Evolutionary conservation across 2,888 invertebrate genomes (phyloP).

Genomic region (Crossocerus cetratus): DNA sequence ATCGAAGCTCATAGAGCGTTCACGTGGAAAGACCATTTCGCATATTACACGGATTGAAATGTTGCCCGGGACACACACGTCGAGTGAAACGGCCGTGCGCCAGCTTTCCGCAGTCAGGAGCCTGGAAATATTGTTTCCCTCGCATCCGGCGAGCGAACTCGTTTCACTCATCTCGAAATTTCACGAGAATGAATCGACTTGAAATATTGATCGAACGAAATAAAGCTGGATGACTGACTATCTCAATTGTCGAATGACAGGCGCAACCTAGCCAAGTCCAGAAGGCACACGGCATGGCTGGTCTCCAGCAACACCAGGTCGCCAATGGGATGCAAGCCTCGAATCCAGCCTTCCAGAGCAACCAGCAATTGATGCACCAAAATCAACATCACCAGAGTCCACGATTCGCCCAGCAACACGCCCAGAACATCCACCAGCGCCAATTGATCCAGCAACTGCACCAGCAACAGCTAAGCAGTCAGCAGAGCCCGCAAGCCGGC

Average conservation of each 20-base stretch:
- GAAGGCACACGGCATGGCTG: conserved; percentile 65
- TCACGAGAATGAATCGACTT: background rate
- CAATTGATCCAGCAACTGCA: conserved; percentile 76
- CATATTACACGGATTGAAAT: conserved; percentile 14
- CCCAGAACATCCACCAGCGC: conserved; percentile 73
- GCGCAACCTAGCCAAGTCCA: conserved; percentile 60
- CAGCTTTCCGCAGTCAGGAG: conserved; percentile 2
- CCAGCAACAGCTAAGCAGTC: conserved; percentile 74
- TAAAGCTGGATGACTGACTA: no score
- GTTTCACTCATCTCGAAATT: background rate
- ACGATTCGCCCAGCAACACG: conserved; percentile 71
- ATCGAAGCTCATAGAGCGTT: background rate
- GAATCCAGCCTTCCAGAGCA: conserved; percentile 65
- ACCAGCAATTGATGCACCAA: conserved; percentile 70
- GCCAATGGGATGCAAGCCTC: conserved; percentile 50
- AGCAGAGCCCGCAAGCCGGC: conserved; percentile 54
- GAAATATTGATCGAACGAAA: no score
- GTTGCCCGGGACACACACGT: conserved; percentile 13
- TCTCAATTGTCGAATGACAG: conserved; percentile 26
- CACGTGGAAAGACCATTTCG: conserved; percentile 1
- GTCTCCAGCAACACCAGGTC: conserved; percentile 60
- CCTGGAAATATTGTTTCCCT: conserved; percentile 8
- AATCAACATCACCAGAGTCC: conserved; percentile 71
- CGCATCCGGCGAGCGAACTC: background rate
- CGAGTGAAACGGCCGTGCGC: conserved; percentile 8